Evolutionary conservation across 2,797 vertebrate genomes (phyloP), one percentile per base, ranked within the genome.

Genomic region (Enteromius paludinosus): DNA sequence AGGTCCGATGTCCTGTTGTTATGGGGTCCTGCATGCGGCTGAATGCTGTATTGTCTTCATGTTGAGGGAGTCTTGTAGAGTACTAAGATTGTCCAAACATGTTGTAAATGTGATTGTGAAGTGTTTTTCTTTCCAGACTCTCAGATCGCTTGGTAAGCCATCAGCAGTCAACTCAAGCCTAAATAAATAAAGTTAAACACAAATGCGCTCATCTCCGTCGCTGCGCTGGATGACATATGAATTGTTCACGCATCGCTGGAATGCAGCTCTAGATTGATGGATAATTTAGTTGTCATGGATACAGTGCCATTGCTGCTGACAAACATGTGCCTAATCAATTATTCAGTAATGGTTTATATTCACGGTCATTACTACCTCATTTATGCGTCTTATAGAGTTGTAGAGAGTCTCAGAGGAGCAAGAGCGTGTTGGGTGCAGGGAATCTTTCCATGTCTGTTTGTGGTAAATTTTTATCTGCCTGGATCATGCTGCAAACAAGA

Each of bases 41-140:
- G 38, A 23, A 54, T 52, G 76, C 62, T 73, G 14, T 68, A 41
- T 76, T 73, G 30, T 64, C 62, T 85, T 85, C 81, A 54, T 81
- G 30, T 84, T 30, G 9, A 74, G 66, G 41, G 45, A 62, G 64
- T 20, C 74, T 83, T 35, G 64, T 90, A 89, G 87, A 91, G 89
- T 89, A 68, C 76, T 91, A 89, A 87, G 84, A 85, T 84, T 91
- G 78, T 88, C 90, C 89, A 86, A 52, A 61, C 8, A 20, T 79
- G 17, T 59, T 9, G 33, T 59, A 20, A 30, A 72, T 49, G 15
- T 28, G 18, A 56, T 43, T 78, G 69, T 85, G 35, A 84, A 73
- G 81, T 85, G 74, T 84, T 85, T 92, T 94, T 70, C 84, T 90
- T 93, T 92, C 68, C 92, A 94, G 92, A 90, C 84, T 61, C 86